Evolutionary conservation across 1,140 invertebrate genomes (phyloP).

Genomic region (Platyscapa corneri): DNA sequence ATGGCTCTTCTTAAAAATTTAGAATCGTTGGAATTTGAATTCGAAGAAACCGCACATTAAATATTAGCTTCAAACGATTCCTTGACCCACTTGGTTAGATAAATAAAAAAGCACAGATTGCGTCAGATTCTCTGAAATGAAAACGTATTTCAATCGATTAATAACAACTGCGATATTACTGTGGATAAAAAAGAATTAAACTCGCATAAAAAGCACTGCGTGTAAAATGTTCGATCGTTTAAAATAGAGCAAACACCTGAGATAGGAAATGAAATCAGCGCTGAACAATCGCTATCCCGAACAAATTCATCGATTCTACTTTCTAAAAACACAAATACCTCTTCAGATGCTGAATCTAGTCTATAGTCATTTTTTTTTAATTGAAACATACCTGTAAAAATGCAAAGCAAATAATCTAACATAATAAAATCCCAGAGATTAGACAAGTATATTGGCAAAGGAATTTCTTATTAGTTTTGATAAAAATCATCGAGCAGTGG

Average conservation of each 20-base stretch:
- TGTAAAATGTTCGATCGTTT: not conserved
- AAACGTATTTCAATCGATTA: not conserved
- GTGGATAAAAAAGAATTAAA: not conserved
- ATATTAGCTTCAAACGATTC: not conserved
- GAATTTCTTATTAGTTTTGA: too few relatives aligned
- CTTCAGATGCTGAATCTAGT: too few relatives aligned
- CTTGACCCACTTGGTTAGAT: not conserved
- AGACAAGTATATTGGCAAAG: too few relatives aligned
- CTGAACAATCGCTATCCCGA: too few relatives aligned
- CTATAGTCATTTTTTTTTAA: too few relatives aligned
- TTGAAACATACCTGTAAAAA: too few relatives aligned
- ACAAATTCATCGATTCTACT: too few relatives aligned
- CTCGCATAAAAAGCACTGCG: not conserved
- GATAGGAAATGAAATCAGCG: not conserved
- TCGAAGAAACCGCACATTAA: not conserved
- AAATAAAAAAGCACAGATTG: not conserved
- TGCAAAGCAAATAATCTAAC: too few relatives aligned
- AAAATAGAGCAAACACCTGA: not conserved
- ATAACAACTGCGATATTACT: not conserved
- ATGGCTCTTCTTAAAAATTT: too few relatives aligned
- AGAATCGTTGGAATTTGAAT: not conserved
- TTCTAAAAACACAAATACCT: too few relatives aligned
- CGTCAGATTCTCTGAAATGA: not conserved
- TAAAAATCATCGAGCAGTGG: too few relatives aligned
- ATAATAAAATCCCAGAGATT: too few relatives aligned